Evolutionary conservation across 2,888 invertebrate genomes (phyloP), one percentile per base, ranked within the genome.

Genomic region (Pimpla rufipes): DNA sequence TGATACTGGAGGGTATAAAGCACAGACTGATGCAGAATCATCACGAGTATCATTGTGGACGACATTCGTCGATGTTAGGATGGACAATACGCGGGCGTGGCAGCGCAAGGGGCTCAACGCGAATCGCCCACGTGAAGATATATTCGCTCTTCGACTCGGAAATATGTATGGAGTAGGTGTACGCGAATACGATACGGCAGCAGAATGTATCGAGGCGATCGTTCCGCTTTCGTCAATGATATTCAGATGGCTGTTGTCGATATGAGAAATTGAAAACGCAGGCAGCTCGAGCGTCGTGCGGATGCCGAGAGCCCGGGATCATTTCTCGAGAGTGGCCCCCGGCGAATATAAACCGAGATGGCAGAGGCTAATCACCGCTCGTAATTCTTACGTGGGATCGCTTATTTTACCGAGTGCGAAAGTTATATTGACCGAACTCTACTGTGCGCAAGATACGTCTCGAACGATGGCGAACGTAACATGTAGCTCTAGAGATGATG

Each of bases 11-110:
- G 55, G 70, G 37, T 50, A 23, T 16, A 73, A n/a, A 59, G 78
- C 68, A 64, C 64, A 57, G 79, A 70, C 47, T 74, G 66, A 79
- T 77, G 74, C 75, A 68, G 66, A 68, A 81, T 62, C 42, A 67
- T 45, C 67, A 21, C 18, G 23, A 64, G 76, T 52, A 79, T 71
- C 66, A 42, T 71, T 42, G 45, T 74, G 76, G 73, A 57, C 82
- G 77, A 75, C 86, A 75, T 84, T 84, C 86, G 85, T 85, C 83
- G 85, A 89, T 88, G 87, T 87, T 83, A 85, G 76, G 79, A 83
- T 81, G 86, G 85, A 88, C 86, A 89, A 89, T 87, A 87, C 74
- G 79, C 86, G 86, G 88, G 87, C 85, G 88, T 88, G 88, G 87
- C 88, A 78, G 71, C 66, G 71, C 66, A 70, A 21, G 57, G 52